Evolutionary conservation across 2,888 invertebrate genomes (phyloP), one percentile per base, ranked within the genome.

Genomic region (Autographa gamma): DNA sequence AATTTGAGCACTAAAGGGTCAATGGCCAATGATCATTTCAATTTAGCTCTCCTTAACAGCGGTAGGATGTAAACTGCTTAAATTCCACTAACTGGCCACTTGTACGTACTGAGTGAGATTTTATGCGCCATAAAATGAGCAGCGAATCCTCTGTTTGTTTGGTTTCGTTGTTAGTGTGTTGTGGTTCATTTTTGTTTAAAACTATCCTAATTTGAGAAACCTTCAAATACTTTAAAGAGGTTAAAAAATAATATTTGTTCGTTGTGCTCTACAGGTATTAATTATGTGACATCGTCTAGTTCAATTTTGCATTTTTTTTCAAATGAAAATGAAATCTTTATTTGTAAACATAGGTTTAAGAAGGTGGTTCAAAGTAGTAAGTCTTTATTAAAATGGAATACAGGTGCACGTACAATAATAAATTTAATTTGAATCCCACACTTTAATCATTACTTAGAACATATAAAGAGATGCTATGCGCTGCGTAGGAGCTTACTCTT

Each of bases 21-120:
- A 86, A 84, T 66, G 88, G 68, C 83, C 88, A 83, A 68, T 82
- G 84, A 85, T 86, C 85, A 84, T 82, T 82, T 81, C 82, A 85
- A 89, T 89, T 89, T 87, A 89, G 79, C 77, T 83, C 83, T 76
- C 65, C 61, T 71, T 60, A 63, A 69, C 66, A 60, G 69, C 71
- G 64, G 76, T 73, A 69, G 69, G 64, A 43, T 67, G 72, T 64
- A 73, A 74, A 58, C 58, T 67, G 66, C 60, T 66, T 70, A 66
- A 71, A 58, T 72, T 60, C 69, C 25, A 58, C 52, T 69, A 61
- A 69, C 72, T 71, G 67, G 69, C 63, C 63, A 74, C 63, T 66
- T 63, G 74, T 56, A 64, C 43, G 25, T 13, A 19, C 19, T 43
- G 65, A 72, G 60, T 63, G 52, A 73, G 63, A 69, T 72, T 79